Evolutionary conservation across 1,140 invertebrate species (phyloP).

Genomic region (Periplaneta americana): DNA sequence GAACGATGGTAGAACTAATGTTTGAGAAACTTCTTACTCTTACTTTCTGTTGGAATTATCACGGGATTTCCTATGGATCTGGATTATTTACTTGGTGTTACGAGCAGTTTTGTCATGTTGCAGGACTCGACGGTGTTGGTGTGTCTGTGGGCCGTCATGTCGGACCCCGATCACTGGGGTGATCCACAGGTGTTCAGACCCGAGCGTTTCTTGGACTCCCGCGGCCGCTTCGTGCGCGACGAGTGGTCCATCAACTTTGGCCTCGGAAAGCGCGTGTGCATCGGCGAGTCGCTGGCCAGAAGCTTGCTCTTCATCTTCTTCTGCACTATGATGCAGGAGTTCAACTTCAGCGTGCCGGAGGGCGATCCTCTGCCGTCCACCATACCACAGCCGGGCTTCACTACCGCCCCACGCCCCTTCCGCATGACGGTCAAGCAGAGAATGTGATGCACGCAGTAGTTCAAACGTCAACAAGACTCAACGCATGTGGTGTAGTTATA

Average conservation of each 20-base stretch:
- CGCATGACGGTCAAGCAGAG: background rate
- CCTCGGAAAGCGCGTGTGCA: conserved; percentile 32
- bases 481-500: no score
- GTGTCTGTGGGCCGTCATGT: conserved; percentile 37
- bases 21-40: no score
- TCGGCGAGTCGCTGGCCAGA: background rate
- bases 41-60: no score
- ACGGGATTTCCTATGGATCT: no score
- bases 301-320: conserved; percentile 26
- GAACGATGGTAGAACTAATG: no score
- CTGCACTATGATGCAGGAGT: conserved; percentile 25
- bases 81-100: no score
- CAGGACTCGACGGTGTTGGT: conserved; percentile 36
- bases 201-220: conserved; percentile 47
- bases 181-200: conserved; percentile 52
- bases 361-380: conserved; percentile 9
- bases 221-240: conserved; percentile 40
- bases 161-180: conserved; percentile 42
- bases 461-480: no score
- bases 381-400: background rate
- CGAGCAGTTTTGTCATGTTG: no score
- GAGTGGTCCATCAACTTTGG: conserved; percentile 47
- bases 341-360: conserved; percentile 15
- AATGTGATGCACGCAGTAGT: no score
- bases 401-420: background rate